Evolutionary conservation across 1,140 invertebrate genomes (phyloP).

Genomic region (Protaetia brevitarsis): DNA sequence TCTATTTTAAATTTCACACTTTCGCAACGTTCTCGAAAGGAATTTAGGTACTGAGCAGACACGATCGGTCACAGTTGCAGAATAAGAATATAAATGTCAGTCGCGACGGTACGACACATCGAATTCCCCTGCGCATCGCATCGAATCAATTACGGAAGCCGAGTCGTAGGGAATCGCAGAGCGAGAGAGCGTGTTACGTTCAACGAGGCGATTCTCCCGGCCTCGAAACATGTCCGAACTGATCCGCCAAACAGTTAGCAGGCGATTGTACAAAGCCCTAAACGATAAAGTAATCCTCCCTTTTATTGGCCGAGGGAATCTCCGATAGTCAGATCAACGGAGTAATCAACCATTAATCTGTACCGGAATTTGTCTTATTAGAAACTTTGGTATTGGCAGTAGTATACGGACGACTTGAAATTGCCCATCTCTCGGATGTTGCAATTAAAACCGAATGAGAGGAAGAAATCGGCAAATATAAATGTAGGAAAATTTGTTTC

Average conservation of each 20-base stretch:
- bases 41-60: too few relatives aligned
- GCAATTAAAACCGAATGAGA: not conserved
- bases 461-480: not conserved
- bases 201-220: not conserved
- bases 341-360: conserved; percentile 24
- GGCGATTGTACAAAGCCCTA: conserved; percentile 32
- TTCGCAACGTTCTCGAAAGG: too few relatives aligned
- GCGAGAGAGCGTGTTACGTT: not conserved
- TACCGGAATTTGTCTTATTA: conserved; percentile 24
- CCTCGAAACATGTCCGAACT: not conserved
- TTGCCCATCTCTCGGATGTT: not conserved
- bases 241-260: conserved; percentile 30
- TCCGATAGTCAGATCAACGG: conserved; percentile 22
- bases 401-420: not conserved
- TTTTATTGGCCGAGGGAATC: conserved; percentile 25
- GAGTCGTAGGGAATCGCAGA: not conserved
- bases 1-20: too few relatives aligned
- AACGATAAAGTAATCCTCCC: conserved; percentile 28
- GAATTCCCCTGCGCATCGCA: not conserved
- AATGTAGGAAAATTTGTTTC: too few relatives aligned
- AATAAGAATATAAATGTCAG: too few relatives aligned
- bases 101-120: not conserved
- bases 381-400: conserved; percentile 20
- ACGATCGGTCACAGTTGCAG: too few relatives aligned
- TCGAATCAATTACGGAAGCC: not conserved